Evolutionary conservation across 2,113 vertebrate genomes (phyloP), one percentile per base, ranked within the genome.

Genomic region (Platycercus adscitus): DNA sequence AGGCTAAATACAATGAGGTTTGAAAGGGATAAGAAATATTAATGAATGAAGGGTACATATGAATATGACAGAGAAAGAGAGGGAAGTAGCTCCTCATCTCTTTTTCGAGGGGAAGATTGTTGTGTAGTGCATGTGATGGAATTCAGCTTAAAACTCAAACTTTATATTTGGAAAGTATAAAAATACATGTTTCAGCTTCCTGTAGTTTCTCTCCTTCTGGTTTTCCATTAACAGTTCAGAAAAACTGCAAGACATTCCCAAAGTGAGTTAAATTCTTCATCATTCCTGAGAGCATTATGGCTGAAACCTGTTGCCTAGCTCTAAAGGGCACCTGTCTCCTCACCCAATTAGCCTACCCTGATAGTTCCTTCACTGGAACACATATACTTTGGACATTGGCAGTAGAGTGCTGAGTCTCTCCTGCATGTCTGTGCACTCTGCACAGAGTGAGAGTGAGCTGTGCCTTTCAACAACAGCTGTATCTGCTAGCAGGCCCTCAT

Each of bases 241-340:
- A 90, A 92, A 66, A 70, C 19, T 21, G 7, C 18, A 86, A 68
- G 26, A 29, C n/a, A 46, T 78, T 93, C 47, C 26, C 31, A n/a
- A 88, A 63, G 23, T 39, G 20, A 8, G 11, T 73, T 81, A 90
- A 83, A 81, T 35, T 35, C 18, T 53, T 86, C 9, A 21, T 46
- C 0, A 0, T 41, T 63, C 4, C 37, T 55, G 33, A 86, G n/a
- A 58, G 9, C 1, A 0, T 28, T 88, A 17, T 23, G 23, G 21
- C 65, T 93, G n/a, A 83, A 92, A 81, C 55, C 1, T 50, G 29
- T 75, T 78, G 11, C 29, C 8, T 58, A 9, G 1, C 4, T 72
- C 44, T 78, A 81, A 77, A 81, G 31, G 10, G 7, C 9, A 35
- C 12, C 50, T 79, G 49, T 21, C 8, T 66, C 43, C 33, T 86